phyloP scores from a whole-genome alignment of 1,140 invertebrate genomes.

The Drosophila leontia region DNA sequence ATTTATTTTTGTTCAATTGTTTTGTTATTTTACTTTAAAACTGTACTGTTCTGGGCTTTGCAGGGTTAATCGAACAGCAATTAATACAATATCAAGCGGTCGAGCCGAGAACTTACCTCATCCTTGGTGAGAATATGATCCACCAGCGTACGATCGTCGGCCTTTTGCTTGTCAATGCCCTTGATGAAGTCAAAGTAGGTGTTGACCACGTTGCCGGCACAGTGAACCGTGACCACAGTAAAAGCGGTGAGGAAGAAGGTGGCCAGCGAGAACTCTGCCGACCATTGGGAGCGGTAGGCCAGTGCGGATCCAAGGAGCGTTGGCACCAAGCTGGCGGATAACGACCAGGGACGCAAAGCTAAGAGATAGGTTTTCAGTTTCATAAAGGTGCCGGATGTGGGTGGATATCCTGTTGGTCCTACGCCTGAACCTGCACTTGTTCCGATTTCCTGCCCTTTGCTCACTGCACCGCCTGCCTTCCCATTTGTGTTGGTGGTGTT shows the following conservation, averaged over 20 bases:
- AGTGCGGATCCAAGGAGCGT: conserved; percentile 92
- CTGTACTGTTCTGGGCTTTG: background rate
- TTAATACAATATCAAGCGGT: background rate
- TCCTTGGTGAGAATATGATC: conserved; percentile 91
- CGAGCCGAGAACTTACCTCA: conserved; percentile 67
- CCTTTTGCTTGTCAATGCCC: conserved; percentile 96
- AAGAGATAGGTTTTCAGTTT: conserved; percentile 94
- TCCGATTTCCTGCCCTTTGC: conserved; percentile 6
- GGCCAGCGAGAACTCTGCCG: conserved; percentile 90
- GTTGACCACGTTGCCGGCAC: conserved; percentile 98
- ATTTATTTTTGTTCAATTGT: no score
- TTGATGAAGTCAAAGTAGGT: conserved; percentile 98
- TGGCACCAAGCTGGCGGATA: conserved; percentile 95
- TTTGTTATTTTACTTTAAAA: background rate
- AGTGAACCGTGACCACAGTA: conserved; percentile 95
- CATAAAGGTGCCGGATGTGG: conserved; percentile 88
- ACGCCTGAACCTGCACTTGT: conserved; percentile 22
- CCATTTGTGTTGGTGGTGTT: conserved; percentile 40
- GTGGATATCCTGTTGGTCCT: conserved; percentile 13
- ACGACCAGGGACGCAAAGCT: conserved; percentile 95
- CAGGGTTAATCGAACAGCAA: conserved; percentile 6
- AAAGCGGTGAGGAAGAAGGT: conserved; percentile 92
- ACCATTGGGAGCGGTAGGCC: conserved; percentile 91
- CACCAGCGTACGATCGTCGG: conserved; percentile 96
- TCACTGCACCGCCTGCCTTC: background rate